These are phyloP conservation scores for Ips nitidus DNA, from an alignment of 1,140 invertebrate genomes.

Conservation along the genomic window DNA sequence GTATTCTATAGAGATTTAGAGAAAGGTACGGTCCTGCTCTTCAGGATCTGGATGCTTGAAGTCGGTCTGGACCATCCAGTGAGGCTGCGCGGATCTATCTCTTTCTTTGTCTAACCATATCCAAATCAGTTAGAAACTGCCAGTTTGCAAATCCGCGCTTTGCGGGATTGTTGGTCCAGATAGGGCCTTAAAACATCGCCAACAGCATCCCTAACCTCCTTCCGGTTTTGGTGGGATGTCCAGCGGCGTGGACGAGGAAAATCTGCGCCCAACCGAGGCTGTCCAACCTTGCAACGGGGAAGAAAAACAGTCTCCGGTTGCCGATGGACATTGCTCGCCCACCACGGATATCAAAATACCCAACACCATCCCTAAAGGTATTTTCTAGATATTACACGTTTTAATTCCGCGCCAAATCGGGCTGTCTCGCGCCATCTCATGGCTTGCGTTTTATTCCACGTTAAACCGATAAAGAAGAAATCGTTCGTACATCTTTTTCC, in stretches of 20 bases:
- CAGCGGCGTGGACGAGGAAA: conserved; percentile 28
- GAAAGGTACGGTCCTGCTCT: conserved; percentile 28
- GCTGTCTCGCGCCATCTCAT: conserved; percentile 26
- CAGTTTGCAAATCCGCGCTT: conserved; percentile 31
- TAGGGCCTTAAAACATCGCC: conserved; percentile 27
- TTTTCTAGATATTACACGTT: conserved; percentile 9
- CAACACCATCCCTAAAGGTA: conserved; percentile 26
- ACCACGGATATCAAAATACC: conserved; percentile 37
- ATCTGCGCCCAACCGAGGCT: conserved; percentile 19
- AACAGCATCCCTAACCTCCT: conserved; percentile 37
- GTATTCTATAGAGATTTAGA: conserved; percentile 2
- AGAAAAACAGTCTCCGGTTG: conserved; percentile 36
- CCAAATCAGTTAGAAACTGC: neutral
- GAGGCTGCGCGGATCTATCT: conserved; percentile 32
- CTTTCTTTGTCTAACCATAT: neutral
- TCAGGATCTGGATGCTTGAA: conserved; percentile 27
- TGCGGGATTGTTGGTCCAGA: conserved; percentile 33
- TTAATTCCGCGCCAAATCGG: conserved; percentile 23
- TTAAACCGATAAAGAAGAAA: conserved; percentile 20
- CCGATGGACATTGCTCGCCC: conserved; percentile 46
- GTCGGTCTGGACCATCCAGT: conserved; percentile 23
- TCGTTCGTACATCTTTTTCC: conserved; percentile 8
- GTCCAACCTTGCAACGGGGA: conserved; percentile 32
- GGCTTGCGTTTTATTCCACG: neutral
- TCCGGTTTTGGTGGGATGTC: conserved; percentile 35